These are phyloP conservation scores for Phenganax stokvisi DNA, from an alignment of 92 coral and sea anemone species.

Conservation along the genomic window DNA sequence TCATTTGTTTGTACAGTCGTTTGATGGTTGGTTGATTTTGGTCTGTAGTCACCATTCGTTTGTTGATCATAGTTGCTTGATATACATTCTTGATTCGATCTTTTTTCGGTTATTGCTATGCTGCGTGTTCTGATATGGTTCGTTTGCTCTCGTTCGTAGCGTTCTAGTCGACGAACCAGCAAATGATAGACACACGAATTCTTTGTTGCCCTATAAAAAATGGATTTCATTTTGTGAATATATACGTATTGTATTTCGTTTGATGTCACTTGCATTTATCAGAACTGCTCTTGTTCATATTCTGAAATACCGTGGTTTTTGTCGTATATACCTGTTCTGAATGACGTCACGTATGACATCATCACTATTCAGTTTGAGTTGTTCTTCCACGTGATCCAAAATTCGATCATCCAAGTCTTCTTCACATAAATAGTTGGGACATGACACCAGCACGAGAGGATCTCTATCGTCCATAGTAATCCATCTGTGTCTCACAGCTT, in stretches of 20 bases:
- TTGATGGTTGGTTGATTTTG: not conserved
- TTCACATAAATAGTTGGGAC: slow-evolving; percentile 68
- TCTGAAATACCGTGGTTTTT: not conserved
- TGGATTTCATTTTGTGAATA: not conserved
- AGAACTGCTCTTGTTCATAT: no score
- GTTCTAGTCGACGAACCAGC: slow-evolving; percentile 52
- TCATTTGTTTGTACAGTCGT: no score
- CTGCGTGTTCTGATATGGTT: not conserved
- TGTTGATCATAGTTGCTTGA: no score
- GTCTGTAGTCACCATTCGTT: no score
- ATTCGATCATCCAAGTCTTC: slow-evolving; percentile 66
- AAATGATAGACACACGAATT: slow-evolving; percentile 74
- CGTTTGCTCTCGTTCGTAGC: slow-evolving; percentile 42
- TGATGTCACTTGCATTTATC: no score
- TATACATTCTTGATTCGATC: not conserved
- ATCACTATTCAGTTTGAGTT: slow-evolving; percentile 62
- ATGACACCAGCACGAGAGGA: slow-evolving; percentile 55
- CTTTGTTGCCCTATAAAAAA: slow-evolving; percentile 54
- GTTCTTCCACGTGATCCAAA: slow-evolving; percentile 61
- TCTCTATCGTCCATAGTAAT: slow-evolving; percentile 62
- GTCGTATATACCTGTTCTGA: slow-evolving; percentile 64
- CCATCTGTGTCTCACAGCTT: slow-evolving; percentile 80
- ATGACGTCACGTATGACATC: slow-evolving; percentile 64
- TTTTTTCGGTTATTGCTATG: not conserved
- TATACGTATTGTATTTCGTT: not conserved